phyloP scores from a whole-genome alignment of 1,140 invertebrate genomes.

The Prorops nasuta region DNA sequence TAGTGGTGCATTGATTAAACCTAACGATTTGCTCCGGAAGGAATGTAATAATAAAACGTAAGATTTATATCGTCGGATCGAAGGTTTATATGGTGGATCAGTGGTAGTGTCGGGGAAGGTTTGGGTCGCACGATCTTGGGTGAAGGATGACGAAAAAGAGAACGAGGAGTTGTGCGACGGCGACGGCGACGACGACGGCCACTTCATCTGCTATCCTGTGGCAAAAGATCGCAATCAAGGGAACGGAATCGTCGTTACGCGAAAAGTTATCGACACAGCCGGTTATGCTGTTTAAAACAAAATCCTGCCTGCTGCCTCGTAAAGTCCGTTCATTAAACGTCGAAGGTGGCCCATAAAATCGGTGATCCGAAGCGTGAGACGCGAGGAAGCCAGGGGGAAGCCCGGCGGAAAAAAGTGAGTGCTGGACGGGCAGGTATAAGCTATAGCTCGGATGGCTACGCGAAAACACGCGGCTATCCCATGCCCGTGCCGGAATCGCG shows the following conservation, averaged over 20 bases:
- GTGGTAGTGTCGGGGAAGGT: no score
- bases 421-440: conserved; percentile 6
- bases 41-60: no score
- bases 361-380: conserved; percentile 39
- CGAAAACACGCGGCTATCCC: no score
- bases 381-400: neutral
- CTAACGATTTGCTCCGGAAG: no score
- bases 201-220: no score
- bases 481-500: conserved; percentile 16
- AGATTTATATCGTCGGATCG: no score
- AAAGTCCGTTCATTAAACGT: conserved; percentile 56
- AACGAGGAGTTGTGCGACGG: no score
- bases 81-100: no score
- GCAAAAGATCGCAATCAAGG: neutral
- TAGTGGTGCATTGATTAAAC: no score
- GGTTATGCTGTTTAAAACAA: conserved; percentile 50
- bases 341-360: conserved; percentile 56
- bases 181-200: no score
- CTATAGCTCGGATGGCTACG: conserved; percentile 18
- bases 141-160: no score
- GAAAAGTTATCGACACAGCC: conserved; percentile 47
- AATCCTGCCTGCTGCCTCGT: conserved; percentile 47
- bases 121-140: no score
- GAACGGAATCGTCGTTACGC: conserved; percentile 21
- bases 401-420: neutral